Percentiles rank a stretch among this genome's conserved stretches.
Evolutionary conservation across 2,113 vertebrate species (phyloP).

Genomic region (Pristiophorus japonicus): DNA sequence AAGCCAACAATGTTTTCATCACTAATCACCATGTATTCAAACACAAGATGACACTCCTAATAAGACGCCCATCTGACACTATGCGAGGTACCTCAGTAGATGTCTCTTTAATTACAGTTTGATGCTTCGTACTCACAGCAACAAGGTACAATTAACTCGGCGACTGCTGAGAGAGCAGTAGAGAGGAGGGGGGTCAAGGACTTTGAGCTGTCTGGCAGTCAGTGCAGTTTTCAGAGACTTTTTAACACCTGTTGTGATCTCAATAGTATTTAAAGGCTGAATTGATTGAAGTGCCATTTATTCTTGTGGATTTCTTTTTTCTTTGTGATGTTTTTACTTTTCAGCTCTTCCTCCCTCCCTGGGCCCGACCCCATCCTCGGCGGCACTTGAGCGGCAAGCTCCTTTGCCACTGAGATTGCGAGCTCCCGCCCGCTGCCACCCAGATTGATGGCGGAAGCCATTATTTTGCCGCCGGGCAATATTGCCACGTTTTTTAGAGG

Average conservation of each 20-base stretch:
- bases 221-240: background rate
- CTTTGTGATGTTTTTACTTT: too few relatives aligned
- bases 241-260: background rate
- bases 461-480: too few relatives aligned
- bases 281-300: background rate
- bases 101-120: background rate
- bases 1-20: constrained; percentile 8
- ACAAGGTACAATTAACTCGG: background rate
- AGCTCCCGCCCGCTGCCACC: too few relatives aligned
- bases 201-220: background rate
- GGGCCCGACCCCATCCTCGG: too few relatives aligned
- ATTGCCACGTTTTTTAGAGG: too few relatives aligned
- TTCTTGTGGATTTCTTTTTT: background rate
- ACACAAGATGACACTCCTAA: constrained; percentile 25
- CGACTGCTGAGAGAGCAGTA: background rate
- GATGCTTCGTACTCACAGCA: background rate
- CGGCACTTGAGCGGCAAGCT: too few relatives aligned
- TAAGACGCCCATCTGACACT: background rate
- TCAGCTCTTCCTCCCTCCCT: too few relatives aligned
- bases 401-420: too few relatives aligned
- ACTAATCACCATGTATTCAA: constrained; percentile 32
- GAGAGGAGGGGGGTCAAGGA: background rate
- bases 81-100: background rate
- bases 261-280: background rate
- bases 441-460: too few relatives aligned